These are phyloP conservation scores for Papilio aristodemus DNA, from an alignment of 1,140 invertebrate genomes.

Conservation along the genomic window DNA sequence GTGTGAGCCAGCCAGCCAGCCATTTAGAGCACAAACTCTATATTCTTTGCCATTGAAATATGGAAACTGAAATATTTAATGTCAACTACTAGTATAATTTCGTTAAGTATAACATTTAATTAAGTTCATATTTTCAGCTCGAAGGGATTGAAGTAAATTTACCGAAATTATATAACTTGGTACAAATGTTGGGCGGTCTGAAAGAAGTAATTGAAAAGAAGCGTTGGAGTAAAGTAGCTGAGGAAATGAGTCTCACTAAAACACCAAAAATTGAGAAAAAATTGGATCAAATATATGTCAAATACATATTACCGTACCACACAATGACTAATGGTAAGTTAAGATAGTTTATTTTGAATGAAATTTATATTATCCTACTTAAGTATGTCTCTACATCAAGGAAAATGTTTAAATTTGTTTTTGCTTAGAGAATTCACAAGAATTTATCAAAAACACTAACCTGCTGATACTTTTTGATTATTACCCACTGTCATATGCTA, in stretches of 20 bases:
- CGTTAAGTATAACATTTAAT: background rate
- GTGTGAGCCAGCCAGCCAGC: no score
- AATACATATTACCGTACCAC: slow-evolving; percentile 95
- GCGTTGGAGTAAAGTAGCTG: slow-evolving; percentile 93
- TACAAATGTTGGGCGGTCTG: slow-evolving; percentile 92
- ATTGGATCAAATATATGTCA: slow-evolving; percentile 95
- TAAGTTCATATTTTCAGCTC: slow-evolving; percentile 79
- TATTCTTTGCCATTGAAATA: background rate
- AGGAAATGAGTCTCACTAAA: slow-evolving; percentile 92
- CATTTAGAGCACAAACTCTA: no score
- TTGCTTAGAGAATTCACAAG: no score
- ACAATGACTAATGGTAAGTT: slow-evolving; percentile 87
- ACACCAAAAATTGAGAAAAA: slow-evolving; percentile 90
- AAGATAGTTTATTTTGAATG: slow-evolving; percentile 14
- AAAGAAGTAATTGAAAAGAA: slow-evolving; percentile 95
- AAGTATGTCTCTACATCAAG: no score
- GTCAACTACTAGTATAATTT: no score
- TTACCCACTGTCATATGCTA: no score
- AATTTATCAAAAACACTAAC: no score
- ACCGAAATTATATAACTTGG: slow-evolving; percentile 91
- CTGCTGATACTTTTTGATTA: no score
- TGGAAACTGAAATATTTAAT: slow-evolving; percentile 30
- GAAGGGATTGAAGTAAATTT: slow-evolving; percentile 95
- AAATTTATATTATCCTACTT: background rate
- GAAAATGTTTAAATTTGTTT: no score